These are phyloP conservation scores for Bembecia ichneumoniformis DNA, from an alignment of 2,888 invertebrate genomes.

Conservation along the genomic window DNA sequence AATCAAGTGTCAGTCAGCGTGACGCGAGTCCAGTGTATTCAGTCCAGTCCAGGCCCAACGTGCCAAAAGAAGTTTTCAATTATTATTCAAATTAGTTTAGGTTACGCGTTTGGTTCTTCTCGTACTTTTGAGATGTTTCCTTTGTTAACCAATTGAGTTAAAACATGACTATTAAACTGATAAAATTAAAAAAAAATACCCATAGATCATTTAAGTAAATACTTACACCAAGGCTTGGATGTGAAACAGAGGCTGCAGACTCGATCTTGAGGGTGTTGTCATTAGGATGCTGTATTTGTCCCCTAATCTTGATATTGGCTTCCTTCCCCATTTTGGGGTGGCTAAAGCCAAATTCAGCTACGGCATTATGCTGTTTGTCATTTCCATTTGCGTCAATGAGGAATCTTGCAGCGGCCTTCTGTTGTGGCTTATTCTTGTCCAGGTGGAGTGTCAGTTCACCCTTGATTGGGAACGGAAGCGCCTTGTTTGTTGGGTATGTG, in stretches of 20 bases:
- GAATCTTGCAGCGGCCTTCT: conserved; percentile 74
- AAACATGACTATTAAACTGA: too few relatives aligned
- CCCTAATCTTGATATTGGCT: conserved; percentile 37
- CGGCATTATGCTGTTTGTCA: conserved; percentile 59
- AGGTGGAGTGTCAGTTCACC: conserved; percentile 77
- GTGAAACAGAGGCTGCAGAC: conserved; percentile 36
- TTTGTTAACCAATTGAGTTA: too few relatives aligned
- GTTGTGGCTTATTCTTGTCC: conserved; percentile 80
- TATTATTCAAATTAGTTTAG: background rate
- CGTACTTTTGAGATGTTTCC: too few relatives aligned
- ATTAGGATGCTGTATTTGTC: conserved; percentile 28
- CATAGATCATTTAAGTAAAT: background rate
- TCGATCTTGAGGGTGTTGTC: conserved; percentile 44
- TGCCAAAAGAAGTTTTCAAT: background rate
- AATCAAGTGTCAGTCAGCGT: too few relatives aligned
- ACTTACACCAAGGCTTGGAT: conserved; percentile 52
- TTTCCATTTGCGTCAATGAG: conserved; percentile 62
- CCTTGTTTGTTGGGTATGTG: conserved; percentile 50
- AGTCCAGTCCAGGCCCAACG: too few relatives aligned
- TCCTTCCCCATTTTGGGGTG: conserved; percentile 78
- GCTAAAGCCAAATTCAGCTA: conserved; percentile 74
- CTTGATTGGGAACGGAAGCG: conserved; percentile 72
- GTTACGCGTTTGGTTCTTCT: too few relatives aligned
- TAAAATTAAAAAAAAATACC: too few relatives aligned
- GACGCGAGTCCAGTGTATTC: too few relatives aligned